phyloP scores from a whole-genome alignment of 2,888 invertebrate species.

The Petrolisthes cinctipes region DNA sequence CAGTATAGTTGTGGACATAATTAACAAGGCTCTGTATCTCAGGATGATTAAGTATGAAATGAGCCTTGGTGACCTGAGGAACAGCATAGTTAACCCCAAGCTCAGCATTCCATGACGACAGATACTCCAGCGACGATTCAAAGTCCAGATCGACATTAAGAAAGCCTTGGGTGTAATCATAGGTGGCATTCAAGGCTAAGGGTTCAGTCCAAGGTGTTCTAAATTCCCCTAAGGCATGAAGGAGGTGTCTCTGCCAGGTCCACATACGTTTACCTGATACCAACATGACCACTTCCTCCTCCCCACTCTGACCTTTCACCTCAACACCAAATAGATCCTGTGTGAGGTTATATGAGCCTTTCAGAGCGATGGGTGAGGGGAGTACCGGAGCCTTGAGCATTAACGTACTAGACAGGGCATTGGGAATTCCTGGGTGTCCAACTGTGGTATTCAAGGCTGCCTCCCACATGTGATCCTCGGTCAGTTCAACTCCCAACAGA shows the following conservation, averaged over 20 bases:
- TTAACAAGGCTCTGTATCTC: slow-evolving; percentile 17
- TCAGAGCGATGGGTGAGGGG: not conserved
- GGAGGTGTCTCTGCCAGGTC: slow-evolving; percentile 15
- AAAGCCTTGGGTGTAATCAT: slow-evolving; percentile 22
- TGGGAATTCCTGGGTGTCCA: not conserved
- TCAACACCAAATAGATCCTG: slow-evolving; percentile 26
- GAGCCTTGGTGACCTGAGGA: slow-evolving; percentile 30
- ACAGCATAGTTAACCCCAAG: slow-evolving; percentile 21
- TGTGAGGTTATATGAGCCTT: slow-evolving; percentile 26
- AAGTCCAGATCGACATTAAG: slow-evolving; percentile 25
- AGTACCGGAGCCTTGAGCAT: slow-evolving; percentile 33
- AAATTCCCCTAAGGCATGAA: slow-evolving; percentile 17
- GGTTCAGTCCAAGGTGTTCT: slow-evolving; percentile 46
- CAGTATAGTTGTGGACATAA: slow-evolving; percentile 19
- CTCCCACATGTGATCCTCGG: slow-evolving; percentile 38
- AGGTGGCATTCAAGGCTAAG: slow-evolving; percentile 27
- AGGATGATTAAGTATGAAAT: slow-evolving; percentile 30
- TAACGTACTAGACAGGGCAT: slow-evolving; percentile 9
- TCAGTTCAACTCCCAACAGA: slow-evolving; percentile 2
- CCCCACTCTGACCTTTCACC: slow-evolving; percentile 17
- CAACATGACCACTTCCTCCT: not conserved
- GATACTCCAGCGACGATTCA: slow-evolving; percentile 2
- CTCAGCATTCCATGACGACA: slow-evolving; percentile 29
- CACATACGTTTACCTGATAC: slow-evolving; percentile 10
- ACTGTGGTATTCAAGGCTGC: slow-evolving; percentile 31